Evolutionary conservation across 2,797 vertebrate genomes (phyloP).

Genomic region (Melanotaenia nigrans): DNA sequence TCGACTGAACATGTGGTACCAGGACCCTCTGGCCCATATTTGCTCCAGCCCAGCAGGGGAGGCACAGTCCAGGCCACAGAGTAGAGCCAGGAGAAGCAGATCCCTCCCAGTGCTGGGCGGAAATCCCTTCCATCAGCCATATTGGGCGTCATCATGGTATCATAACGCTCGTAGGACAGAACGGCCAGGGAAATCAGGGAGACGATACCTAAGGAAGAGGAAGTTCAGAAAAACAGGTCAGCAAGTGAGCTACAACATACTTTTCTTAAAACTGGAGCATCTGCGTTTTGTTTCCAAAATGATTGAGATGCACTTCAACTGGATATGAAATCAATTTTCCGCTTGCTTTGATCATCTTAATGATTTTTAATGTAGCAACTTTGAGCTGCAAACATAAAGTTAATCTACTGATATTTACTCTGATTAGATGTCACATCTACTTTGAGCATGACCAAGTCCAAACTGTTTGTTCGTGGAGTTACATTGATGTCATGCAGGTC

Average conservation of each 20-base stretch:
- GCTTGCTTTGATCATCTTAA: conserved; percentile 18
- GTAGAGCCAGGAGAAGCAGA: conserved; percentile 86
- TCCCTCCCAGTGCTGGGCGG: conserved; percentile 77
- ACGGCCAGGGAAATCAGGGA: conserved; percentile 86
- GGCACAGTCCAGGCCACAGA: conserved; percentile 83
- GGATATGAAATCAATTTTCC: background rate
- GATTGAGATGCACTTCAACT: background rate
- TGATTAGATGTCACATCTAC: conserved; percentile 5
- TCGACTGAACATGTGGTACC: conserved; percentile 87
- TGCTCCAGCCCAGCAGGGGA: conserved; percentile 86
- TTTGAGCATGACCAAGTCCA: background rate
- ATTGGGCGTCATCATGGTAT: conserved; percentile 79
- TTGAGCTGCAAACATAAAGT: background rate
- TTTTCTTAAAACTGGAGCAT: conserved; percentile 7
- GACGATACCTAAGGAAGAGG: conserved; percentile 78
- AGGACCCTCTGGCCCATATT: conserved; percentile 84
- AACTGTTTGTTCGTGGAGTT: background rate
- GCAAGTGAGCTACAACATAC: background rate
- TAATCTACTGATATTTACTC: background rate
- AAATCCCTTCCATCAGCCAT: conserved; percentile 80
- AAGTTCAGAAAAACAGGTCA: background rate
- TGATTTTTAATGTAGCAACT: background rate
- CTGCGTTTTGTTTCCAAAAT: background rate
- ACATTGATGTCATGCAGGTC: background rate
- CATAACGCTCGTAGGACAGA: conserved; percentile 85